Evolutionary conservation across 2,888 invertebrate species (phyloP), one percentile per base, ranked within the genome.

Genomic region (Drosophila kambysellisi): DNA sequence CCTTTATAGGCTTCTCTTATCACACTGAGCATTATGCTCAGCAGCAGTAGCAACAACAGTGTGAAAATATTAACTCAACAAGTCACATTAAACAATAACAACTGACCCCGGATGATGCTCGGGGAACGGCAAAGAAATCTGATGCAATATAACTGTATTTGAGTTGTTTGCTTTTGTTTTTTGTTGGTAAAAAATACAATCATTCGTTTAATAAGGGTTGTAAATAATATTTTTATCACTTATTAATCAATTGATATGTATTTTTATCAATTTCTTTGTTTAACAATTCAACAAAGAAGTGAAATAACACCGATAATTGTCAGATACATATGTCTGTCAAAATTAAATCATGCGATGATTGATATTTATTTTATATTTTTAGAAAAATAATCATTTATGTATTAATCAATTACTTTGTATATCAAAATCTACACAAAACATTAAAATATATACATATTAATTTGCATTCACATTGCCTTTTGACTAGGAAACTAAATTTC

Each of bases 1-100:
- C 78, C 90, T 90, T 89, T 85, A 90, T 85, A 85, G 72, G 43
- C 52, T 70, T 58, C 11, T 56, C 88, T 85, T 86, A 87, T 87
- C 89, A 79, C 29, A 52, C 25, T 1, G 11, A n/a, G 60, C 59
- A 29, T 9, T 29, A 8, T 46, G 20, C 7, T 25, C 17, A 17
- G 62, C 68, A 62, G 75, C 76, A 56, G 43, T 25, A 3, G 64
- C 67, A 63, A 75, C 71, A 61, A 72, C 81, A 86, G 76, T 70
- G 46, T 53, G 50, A 76, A 30, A 51, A 74, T 62, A 51, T 70
- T 63, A 71, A 59, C 58, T 64, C 48, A 81, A 74, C 63, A 30
- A 17, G 5, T 11, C 59, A 74, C 66, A 71, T 81, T 73, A 69
- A 70, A 70, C 53, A 66, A 61, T 17, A 7, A 54, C 4, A n/a